Evolutionary conservation across 1,140 invertebrate species (phyloP), one percentile per base, ranked within the genome.

Genomic region (Drosophila neocordata): DNA sequence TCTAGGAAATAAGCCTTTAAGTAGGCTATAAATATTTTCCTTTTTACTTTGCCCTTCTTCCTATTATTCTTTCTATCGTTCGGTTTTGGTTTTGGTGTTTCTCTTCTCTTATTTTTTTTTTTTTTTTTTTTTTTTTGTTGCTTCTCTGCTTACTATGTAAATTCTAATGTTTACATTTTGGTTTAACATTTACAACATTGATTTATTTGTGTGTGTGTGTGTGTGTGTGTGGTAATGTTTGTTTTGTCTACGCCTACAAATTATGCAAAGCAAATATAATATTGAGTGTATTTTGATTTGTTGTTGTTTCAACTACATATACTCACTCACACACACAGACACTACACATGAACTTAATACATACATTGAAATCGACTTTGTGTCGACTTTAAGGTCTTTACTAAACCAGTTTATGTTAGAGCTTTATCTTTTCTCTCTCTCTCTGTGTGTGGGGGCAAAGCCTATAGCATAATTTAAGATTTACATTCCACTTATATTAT

Each of bases 381-480:
- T 8, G 18, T 11, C 15, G 15, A 48, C 15, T 48, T 48, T 48
- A 48, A 48, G 41, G 41, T 48, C 15, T 48, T 48, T 48, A 48
- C 41, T 18, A 2, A 18, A 48, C 11, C 41, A 48, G 41, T 48
- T 48, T 48, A 48, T 48, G 41, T 9, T 11, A 20, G 41, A 48
- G 41, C 41, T 48, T 44, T 44, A 8, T 6, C 41, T 38, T 38
- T 13, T 37, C 1, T 37, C 35, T n/a, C n/a, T n/a, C n/a, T 18
- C 1, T 44, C 2, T 20, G 8, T 48, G 8, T 48, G 7, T 48
- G 15, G 9, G 41, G 8, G 41, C 41, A 75, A 78, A 69, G 71
- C 77, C 69, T 78, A 68, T 57, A 80, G 68, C 51, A 80, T 80
- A 78, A 80, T 80, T 80, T 78, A 72, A 78, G 78, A 80, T 78